These are phyloP conservation scores for Agapornis roseicollis DNA, from an alignment of 2,113 vertebrate genomes.

Conservation along the genomic window DNA sequence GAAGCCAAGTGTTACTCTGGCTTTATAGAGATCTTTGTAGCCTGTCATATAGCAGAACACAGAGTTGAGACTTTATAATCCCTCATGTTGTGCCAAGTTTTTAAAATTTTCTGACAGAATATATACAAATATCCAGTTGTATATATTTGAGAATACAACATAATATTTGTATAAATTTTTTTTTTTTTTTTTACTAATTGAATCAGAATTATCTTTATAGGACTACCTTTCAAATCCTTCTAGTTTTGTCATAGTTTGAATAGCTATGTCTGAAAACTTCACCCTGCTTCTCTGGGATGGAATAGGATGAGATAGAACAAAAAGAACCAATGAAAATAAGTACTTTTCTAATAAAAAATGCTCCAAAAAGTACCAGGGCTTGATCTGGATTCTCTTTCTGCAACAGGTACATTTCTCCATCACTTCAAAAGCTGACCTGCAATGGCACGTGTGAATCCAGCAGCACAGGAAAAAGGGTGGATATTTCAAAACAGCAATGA, in stretches of 20 bases:
- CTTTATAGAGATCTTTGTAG: not conserved
- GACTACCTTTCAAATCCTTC: not conserved
- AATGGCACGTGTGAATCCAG: not conserved
- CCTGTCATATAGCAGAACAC: not conserved
- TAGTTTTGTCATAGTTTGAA: not conserved
- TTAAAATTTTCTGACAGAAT: not conserved
- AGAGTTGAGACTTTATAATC: not conserved
- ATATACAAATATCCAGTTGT: not conserved
- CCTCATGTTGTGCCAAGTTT: not conserved
- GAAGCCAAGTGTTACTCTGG: not conserved
- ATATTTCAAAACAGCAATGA: not conserved
- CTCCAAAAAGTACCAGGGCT: not conserved
- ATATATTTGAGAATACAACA: not conserved
- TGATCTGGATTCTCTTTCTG: not conserved
- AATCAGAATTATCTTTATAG: not conserved
- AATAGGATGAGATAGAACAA: not conserved
- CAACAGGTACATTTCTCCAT: not conserved
- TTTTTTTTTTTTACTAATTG: not conserved
- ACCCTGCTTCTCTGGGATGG: not conserved
- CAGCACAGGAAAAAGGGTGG: not conserved
- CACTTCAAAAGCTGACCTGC: not conserved
- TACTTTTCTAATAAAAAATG: not conserved
- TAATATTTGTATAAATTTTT: rapidly evolving
- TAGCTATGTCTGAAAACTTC: not conserved
- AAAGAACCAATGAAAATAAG: not conserved